phyloP scores from a whole-genome alignment of 30 jellyfish, hydroid and myxozoan species.

The Nemopilema nomurai region DNA sequence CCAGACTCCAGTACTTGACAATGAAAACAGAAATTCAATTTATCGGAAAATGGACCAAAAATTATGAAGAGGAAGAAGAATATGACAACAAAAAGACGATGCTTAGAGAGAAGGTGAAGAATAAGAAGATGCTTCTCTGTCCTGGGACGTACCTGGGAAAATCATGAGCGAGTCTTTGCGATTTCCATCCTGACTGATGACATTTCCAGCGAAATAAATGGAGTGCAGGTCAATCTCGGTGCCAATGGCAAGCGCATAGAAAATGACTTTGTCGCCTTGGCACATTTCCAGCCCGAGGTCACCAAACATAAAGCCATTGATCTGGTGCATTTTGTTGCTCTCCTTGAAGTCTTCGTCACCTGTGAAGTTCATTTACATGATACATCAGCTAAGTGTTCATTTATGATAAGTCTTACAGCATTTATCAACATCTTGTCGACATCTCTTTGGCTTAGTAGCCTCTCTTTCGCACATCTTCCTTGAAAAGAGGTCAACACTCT shows the following conservation, averaged over 20 bases:
- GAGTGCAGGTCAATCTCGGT: conserved; percentile 59
- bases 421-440: no score
- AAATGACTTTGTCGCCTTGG: conserved; percentile 46
- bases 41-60: no score
- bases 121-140: neutral
- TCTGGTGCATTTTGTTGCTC: conserved; percentile 75
- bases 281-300: conserved; percentile 44
- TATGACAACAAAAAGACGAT: no score
- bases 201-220: conserved; percentile 55
- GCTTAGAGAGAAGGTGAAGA: neutral
- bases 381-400: no score
- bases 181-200: conserved; percentile 52
- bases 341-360: conserved; percentile 61
- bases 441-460: no score
- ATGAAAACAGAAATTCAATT: no score
- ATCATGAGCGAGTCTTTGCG: conserved; percentile 52
- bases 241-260: conserved; percentile 58
- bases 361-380: neutral
- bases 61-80: no score
- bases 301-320: conserved; percentile 68
- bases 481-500: no score
- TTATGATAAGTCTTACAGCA: no score
- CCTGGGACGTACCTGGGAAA: conserved; percentile 51
- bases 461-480: no score
- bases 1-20: no score